phyloP scores from a whole-genome alignment of 2,888 invertebrate genomes.

The Gymnoscelis rufifasciata region DNA sequence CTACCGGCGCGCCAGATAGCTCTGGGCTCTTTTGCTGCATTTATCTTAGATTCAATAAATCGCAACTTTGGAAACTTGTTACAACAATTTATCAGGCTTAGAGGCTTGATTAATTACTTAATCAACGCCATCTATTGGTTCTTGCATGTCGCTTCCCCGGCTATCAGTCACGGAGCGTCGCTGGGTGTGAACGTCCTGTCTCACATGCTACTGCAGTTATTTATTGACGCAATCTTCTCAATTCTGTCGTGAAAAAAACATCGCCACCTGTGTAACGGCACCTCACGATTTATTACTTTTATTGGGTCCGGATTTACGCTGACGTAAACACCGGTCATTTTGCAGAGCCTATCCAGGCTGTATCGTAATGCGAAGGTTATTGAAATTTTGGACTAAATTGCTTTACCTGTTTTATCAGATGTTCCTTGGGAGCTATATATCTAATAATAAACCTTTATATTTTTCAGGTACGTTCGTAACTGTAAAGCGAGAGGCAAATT shows the following conservation, averaged over 20 bases:
- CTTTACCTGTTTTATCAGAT: slow-evolving; percentile 13
- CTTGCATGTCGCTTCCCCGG: slow-evolving; percentile 52
- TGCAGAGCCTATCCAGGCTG: slow-evolving; percentile 28
- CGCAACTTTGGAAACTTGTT: slow-evolving; percentile 18
- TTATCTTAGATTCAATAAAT: background rate
- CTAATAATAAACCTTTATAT: slow-evolving; percentile 21
- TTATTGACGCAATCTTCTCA: slow-evolving; percentile 70
- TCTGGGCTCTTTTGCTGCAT: slow-evolving; percentile 14
- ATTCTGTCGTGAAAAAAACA: slow-evolving; percentile 50
- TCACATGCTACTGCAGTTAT: slow-evolving; percentile 58
- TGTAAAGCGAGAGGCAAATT: slow-evolving; percentile 4
- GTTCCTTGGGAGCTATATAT: slow-evolving; percentile 14
- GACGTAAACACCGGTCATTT: slow-evolving; percentile 39
- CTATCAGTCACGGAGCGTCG: slow-evolving; percentile 61
- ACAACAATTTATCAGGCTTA: slow-evolving; percentile 31
- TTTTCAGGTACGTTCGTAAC: slow-evolving; percentile 37
- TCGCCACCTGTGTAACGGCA: slow-evolving; percentile 53
- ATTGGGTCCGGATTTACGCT: slow-evolving; percentile 52
- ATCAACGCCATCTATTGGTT: slow-evolving; percentile 66
- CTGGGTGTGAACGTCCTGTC: slow-evolving; percentile 50
- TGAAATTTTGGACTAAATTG: slow-evolving; percentile 18
- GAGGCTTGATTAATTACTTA: slow-evolving; percentile 64
- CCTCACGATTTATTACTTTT: slow-evolving; percentile 59
- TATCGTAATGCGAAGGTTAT: slow-evolving; percentile 26
- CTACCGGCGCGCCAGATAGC: slow-evolving; percentile 17